These are phyloP conservation scores for Drosophila willistoni DNA, from an alignment of 1,140 invertebrate genomes.

Conservation along the genomic window DNA sequence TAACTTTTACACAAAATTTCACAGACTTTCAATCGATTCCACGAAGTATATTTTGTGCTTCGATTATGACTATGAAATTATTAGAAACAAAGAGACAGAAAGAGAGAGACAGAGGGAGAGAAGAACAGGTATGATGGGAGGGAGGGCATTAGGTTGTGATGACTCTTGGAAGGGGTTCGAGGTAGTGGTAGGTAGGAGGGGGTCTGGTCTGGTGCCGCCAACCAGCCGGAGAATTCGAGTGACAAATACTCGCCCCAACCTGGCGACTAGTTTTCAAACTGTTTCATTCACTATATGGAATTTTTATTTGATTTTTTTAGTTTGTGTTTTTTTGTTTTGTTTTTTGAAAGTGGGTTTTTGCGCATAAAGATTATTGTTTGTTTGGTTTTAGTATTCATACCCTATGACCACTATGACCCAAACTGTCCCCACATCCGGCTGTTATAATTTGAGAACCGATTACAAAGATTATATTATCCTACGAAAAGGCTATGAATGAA, in stretches of 20 bases:
- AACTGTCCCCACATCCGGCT: too few species aligned
- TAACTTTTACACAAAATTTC: constrained; percentile 13
- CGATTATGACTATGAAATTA: constrained; percentile 37
- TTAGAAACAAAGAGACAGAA: constrained; percentile 10
- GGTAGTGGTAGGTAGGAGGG: too few species aligned
- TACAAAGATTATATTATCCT: too few species aligned
- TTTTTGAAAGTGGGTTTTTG: constrained; percentile 70
- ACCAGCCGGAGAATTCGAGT: constrained; percentile 49
- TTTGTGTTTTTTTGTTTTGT: constrained; percentile 7
- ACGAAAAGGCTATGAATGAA: too few species aligned
- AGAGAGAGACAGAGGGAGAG: constrained; percentile 22
- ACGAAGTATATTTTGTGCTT: constrained; percentile 20
- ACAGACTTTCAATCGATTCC: constrained; percentile 19
- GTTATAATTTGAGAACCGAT: too few species aligned
- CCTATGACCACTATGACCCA: not conserved
- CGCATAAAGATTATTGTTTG: constrained; percentile 26
- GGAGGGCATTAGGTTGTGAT: not conserved
- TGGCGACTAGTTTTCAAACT: constrained; percentile 37
- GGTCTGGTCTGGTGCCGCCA: constrained; percentile 21
- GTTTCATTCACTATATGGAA: constrained; percentile 70
- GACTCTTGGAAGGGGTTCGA: too few species aligned
- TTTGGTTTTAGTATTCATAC: not conserved
- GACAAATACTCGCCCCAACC: constrained; percentile 52
- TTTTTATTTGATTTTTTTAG: constrained; percentile 25
- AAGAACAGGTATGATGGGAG: constrained; percentile 59